Conservation (phyloP, 1,140 invertebrate species). For the Schlechtendalia chinensis region DNA sequence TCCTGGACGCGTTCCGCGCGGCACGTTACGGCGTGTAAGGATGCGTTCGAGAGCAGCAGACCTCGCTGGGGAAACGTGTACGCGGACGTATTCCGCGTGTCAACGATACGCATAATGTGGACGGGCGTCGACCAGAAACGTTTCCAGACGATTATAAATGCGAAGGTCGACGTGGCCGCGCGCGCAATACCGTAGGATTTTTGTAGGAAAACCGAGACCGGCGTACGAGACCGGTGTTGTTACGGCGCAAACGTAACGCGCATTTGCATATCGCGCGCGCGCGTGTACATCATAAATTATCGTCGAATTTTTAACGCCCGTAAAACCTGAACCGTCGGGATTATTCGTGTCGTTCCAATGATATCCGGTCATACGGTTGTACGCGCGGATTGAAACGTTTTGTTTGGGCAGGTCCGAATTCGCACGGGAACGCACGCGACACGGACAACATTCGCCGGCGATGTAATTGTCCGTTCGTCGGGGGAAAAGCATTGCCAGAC, state of each 20-base stretch:
- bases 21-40: too few species aligned
- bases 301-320: background rate
- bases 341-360: background rate
- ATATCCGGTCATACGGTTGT: too few species aligned
- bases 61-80: conserved; percentile 2
- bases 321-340: background rate
- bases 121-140: background rate
- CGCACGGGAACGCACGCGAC: too few species aligned
- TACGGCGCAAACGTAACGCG: background rate
- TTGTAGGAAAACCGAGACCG: too few species aligned
- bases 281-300: background rate
- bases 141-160: background rate
- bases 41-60: background rate
- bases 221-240: background rate
- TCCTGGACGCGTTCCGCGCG: too few species aligned
- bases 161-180: background rate
- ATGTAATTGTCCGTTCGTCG: too few species aligned
- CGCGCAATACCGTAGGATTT: too few species aligned
- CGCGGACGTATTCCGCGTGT: background rate
- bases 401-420: too few species aligned
- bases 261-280: background rate
- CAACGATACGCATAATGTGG: background rate
- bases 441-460: too few species aligned
- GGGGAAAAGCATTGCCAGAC: too few species aligned
- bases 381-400: too few species aligned